phyloP scores from a whole-genome alignment of 2,888 invertebrate species.

The Scaptomyza cyrtandrae region DNA sequence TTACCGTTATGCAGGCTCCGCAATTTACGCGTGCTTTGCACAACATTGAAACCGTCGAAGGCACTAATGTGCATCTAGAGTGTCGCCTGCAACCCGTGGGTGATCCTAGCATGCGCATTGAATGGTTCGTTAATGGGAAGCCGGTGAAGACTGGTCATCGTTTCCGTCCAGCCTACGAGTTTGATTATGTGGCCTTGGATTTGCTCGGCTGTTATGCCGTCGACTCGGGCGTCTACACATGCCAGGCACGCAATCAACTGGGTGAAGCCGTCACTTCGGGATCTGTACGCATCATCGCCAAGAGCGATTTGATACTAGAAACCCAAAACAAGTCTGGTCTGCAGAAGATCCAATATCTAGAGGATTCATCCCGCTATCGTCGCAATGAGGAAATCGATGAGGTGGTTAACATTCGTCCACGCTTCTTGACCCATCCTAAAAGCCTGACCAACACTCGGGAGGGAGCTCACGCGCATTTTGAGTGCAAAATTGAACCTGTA shows the following conservation, averaged over 20 bases:
- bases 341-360: constrained; percentile 95
- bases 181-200: constrained; percentile 98
- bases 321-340: constrained; percentile 95
- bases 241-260: constrained; percentile 96
- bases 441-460: constrained; percentile 93
- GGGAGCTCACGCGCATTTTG: constrained; percentile 97
- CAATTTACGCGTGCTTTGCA: constrained; percentile 94
- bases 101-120: constrained; percentile 95
- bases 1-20: constrained; percentile 93
- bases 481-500: constrained; percentile 98
- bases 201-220: constrained; percentile 98
- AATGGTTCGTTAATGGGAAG: constrained; percentile 98
- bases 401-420: constrained; percentile 92
- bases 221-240: constrained; percentile 98
- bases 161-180: constrained; percentile 98
- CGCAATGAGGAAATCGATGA: constrained; percentile 93
- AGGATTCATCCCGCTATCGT: constrained; percentile 94
- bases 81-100: constrained; percentile 95
- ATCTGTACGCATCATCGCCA: constrained; percentile 94
- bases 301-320: constrained; percentile 94
- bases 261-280: constrained; percentile 98
- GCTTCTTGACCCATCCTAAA: constrained; percentile 94
- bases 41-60: constrained; percentile 95
- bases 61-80: constrained; percentile 96
- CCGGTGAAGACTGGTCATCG: constrained; percentile 96